Evolutionary conservation across 2,888 invertebrate genomes (phyloP), one percentile per base, ranked within the genome.

Genomic region (Drepana falcataria): DNA sequence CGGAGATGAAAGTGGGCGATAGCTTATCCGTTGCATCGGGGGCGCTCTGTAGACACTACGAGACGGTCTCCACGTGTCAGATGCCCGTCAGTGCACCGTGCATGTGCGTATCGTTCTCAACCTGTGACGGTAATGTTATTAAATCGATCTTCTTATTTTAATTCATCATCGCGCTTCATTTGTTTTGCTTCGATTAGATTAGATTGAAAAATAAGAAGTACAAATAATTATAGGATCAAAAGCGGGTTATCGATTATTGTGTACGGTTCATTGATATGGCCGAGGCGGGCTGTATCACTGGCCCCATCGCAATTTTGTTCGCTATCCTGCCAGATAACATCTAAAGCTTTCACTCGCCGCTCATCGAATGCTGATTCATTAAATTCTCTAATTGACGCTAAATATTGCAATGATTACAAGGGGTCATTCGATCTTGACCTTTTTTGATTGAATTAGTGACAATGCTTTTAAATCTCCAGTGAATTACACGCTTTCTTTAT

Each of bases 1-100:
- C 71, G 77, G 68, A 88, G 91, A 91, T 91, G 90, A 91, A 91
- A 91, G 90, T 87, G 68, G 63, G 65, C 73, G 90, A 91, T 90
- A 89, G 71, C 67, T 65, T 77, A 74, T 76, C 73, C 63, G 51
- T 59, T 58, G 63, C 64, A 76, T 78, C 75, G 65, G 66, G 68
- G 58, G 60, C 65, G 64, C 67, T 63, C 67, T 66, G 67, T 70
- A 66, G 71, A 68, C 55, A 69, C 66, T 49, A 62, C 58, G 65
- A 68, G 71, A 74, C 70, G 70, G 66, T 68, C 74, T 73, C 77
- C 73, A 67, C 73, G 75, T 78, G 80, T 82, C 82, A 81, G 75
- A 80, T 65, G 74, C 73, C 77, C 80, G 83, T 85, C 83, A 79
- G 73, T 76, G 71, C 67, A 64, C 49, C 69, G 71, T 64, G 47